These are phyloP conservation scores for Loriculus beryllinus DNA, from an alignment of 2,797 vertebrate species.

Conservation along the genomic window DNA sequence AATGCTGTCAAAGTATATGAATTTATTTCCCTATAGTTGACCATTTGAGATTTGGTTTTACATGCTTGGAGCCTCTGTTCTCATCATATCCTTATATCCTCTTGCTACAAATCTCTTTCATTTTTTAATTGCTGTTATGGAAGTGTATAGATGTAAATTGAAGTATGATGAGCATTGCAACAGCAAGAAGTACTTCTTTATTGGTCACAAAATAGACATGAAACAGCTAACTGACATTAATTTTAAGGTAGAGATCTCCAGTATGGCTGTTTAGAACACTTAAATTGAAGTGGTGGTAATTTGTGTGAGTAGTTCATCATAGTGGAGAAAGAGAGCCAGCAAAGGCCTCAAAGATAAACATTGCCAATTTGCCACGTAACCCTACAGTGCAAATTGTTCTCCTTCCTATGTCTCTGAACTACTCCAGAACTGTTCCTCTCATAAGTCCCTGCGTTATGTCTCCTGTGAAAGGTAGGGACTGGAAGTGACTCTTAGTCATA, in stretches of 20 bases:
- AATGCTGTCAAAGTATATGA: neutral
- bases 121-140: neutral
- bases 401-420: neutral
- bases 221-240: neutral
- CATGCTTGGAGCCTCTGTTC: neutral
- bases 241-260: neutral
- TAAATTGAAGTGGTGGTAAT: neutral
- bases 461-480: neutral
- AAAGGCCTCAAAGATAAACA: neutral
- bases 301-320: neutral
- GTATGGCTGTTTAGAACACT: neutral
- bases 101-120: neutral
- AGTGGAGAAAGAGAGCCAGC: neutral
- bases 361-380: neutral
- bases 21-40: neutral
- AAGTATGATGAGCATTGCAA: neutral
- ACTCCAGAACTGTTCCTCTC: neutral
- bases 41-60: neutral
- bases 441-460: neutral
- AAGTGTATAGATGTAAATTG: neutral
- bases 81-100: neutral
- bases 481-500: neutral
- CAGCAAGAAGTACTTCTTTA: neutral
- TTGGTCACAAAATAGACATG: neutral
- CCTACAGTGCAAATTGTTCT: fast-evolving